A percentile compares a stretch with the other conserved stretches of the same genome.
Evolutionary conservation across 2,113 vertebrate genomes (phyloP).

Genomic region (Vulpes ferrilata): DNA sequence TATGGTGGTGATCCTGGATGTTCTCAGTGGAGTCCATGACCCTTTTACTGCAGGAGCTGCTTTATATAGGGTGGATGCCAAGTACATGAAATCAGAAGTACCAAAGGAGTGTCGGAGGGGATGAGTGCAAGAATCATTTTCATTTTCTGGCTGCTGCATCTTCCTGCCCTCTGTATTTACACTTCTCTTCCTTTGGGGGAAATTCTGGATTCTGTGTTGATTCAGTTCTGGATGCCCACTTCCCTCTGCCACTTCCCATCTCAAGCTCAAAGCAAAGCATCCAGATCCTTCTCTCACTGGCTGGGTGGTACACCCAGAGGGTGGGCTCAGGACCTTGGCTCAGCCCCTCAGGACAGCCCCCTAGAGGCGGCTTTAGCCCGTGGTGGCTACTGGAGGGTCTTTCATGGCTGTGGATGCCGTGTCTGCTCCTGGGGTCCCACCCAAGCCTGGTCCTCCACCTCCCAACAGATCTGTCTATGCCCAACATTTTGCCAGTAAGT

Average conservation of each 20-base stretch:
- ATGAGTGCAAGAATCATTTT: rapidly evolving
- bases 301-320: too few relatives aligned
- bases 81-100: too few relatives aligned
- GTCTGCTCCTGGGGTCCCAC: not conserved
- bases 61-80: too few relatives aligned
- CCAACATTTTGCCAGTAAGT: not conserved
- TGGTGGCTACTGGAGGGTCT: not conserved
- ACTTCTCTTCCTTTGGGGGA: not conserved
- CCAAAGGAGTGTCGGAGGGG: rapidly evolving
- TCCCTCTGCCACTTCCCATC: not conserved
- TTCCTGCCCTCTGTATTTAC: too few relatives aligned
- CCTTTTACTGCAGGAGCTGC: not conserved
- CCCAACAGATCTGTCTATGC: not conserved
- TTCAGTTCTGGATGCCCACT: not conserved
- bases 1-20: rapidly evolving
- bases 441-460: not conserved
- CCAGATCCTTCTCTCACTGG: not conserved
- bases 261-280: not conserved
- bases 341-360: rapidly evolving
- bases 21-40: rapidly evolving
- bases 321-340: not conserved
- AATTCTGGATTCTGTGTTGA: not conserved
- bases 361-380: not conserved
- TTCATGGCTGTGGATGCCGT: rapidly evolving
- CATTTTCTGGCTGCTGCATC: rapidly evolving